These are phyloP conservation scores for Tinea semifulvella DNA, from an alignment of 2,888 invertebrate genomes.

Conservation along the genomic window DNA sequence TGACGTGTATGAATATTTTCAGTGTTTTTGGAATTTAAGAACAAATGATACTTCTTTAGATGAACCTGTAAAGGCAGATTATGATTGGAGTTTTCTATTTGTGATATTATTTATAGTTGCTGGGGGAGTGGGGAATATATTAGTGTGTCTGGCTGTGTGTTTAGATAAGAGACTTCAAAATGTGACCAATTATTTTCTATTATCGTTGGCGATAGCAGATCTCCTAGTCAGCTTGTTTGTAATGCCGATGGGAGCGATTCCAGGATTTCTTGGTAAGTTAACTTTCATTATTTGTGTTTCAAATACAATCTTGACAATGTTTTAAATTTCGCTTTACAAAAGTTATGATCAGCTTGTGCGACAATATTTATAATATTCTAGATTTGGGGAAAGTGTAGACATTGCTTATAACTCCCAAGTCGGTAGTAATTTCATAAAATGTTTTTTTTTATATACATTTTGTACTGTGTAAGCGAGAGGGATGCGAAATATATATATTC, in stretches of 20 bases:
- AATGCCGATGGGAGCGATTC: conserved; percentile 95
- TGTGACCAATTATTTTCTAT: conserved; percentile 94
- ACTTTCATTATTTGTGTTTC: too few species aligned
- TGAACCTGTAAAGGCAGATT: conserved; percentile 32
- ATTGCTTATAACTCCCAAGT: too few species aligned
- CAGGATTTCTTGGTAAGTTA: conserved; percentile 92
- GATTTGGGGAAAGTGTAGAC: too few species aligned
- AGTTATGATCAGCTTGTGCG: too few species aligned
- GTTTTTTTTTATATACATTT: too few species aligned
- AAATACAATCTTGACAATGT: too few species aligned
- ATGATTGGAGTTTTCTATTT: conserved; percentile 86
- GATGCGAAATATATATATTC: too few species aligned
- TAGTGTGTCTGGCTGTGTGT: conserved; percentile 93
- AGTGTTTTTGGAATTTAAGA: conserved; percentile 44
- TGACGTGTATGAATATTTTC: conserved; percentile 33
- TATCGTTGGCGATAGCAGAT: conserved; percentile 94
- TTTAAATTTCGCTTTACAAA: too few species aligned
- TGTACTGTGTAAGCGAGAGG: too few species aligned
- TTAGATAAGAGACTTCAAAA: conserved; percentile 91
- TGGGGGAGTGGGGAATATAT: conserved; percentile 89
- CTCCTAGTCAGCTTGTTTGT: conserved; percentile 92
- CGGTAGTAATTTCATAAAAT: too few species aligned
- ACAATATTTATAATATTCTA: too few species aligned
- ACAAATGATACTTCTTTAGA: conserved; percentile 30
- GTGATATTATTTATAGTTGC: conserved; percentile 87